A percentile compares a stretch with the other conserved stretches of the same genome.
Evolutionary conservation across 2,888 invertebrate species (phyloP).

Genomic region (Limulus polyphemus): DNA sequence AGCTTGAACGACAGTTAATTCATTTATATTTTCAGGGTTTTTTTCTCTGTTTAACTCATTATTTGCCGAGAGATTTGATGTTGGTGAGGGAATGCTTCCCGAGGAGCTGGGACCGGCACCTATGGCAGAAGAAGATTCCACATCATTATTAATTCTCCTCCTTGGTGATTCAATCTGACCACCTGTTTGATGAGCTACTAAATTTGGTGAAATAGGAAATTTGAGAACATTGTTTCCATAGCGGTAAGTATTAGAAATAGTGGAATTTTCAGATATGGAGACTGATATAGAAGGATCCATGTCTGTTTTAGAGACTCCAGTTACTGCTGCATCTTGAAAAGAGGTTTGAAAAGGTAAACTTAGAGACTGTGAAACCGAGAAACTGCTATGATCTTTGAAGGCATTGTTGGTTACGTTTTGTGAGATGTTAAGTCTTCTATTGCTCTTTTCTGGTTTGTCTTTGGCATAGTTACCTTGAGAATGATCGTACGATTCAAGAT

Average conservation of each 20-base stretch:
- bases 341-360: background rate
- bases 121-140: too few species aligned
- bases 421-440: background rate
- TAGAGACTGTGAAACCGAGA: background rate
- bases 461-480: conserved; percentile 4
- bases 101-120: background rate
- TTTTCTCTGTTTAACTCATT: conserved; percentile 4
- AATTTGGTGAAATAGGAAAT: conserved; percentile 9
- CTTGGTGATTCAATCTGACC: background rate
- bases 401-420: background rate
- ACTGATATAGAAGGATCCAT: background rate
- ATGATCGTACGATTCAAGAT: conserved; percentile 18
- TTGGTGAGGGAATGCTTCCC: background rate
- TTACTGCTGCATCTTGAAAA: background rate
- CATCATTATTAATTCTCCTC: too few species aligned
- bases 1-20: background rate
- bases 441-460: background rate
- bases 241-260: conserved; percentile 16
- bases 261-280: background rate
- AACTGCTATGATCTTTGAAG: background rate
- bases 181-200: background rate
- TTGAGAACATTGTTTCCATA: conserved; percentile 19
- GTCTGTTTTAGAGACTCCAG: background rate
- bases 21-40: conserved; percentile 3
- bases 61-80: background rate